phyloP scores from a whole-genome alignment of 2,888 invertebrate species.

The Eristalinus aeneus region DNA sequence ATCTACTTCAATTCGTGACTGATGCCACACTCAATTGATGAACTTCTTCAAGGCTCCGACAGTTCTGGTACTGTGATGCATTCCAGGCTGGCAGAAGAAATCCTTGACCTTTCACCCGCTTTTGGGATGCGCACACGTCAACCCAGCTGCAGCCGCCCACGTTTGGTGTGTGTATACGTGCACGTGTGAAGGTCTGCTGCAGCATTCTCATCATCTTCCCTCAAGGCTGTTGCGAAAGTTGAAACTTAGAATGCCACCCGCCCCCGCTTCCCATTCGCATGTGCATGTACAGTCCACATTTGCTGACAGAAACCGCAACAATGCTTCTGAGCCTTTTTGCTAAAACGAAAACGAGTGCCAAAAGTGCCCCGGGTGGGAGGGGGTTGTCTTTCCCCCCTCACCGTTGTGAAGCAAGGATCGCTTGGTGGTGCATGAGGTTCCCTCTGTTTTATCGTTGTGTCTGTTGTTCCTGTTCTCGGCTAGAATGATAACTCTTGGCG shows the following conservation, averaged over 20 bases:
- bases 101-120: conserved; percentile 22
- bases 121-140: not conserved
- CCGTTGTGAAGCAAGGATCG: conserved; percentile 20
- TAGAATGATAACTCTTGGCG: conserved; percentile 12
- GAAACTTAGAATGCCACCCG: conserved; percentile 7
- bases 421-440: conserved; percentile 18
- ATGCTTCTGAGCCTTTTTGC: conserved; percentile 31
- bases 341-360: conserved; percentile 44
- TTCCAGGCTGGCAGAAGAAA: not conserved
- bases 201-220: not conserved
- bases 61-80: not conserved
- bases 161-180: not conserved
- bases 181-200: not conserved
- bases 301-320: conserved; percentile 35
- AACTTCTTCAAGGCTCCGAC: not conserved
- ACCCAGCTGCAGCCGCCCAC: not conserved
- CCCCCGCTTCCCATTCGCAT: not conserved
- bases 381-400: not conserved
- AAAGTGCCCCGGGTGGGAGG: conserved; percentile 30
- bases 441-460: not conserved
- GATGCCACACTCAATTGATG: not conserved
- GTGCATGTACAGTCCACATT: not conserved
- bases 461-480: not conserved
- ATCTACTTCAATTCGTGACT: too few relatives aligned
- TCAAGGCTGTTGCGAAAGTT: conserved; percentile 3